Conservation (phyloP, 1,140 invertebrate genomes). For the Laupala kohalensis region DNA sequence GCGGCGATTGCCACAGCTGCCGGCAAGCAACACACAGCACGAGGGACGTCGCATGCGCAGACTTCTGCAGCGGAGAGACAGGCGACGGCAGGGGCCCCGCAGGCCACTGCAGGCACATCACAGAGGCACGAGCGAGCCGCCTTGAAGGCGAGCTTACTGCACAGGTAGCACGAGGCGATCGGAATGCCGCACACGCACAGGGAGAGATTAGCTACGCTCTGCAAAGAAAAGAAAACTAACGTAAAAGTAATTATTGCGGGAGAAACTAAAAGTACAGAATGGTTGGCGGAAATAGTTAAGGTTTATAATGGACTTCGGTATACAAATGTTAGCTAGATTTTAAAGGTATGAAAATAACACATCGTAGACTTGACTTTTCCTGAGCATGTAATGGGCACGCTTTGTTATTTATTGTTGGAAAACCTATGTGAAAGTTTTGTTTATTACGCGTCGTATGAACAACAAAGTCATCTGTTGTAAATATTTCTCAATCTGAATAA, state of each 20-base stretch:
- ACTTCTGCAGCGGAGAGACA: not conserved
- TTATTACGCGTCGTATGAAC: too few relatives aligned
- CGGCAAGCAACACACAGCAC: not conserved
- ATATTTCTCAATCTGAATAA: too few relatives aligned
- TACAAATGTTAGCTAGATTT: too few relatives aligned
- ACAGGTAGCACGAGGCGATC: not conserved
- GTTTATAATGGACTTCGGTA: too few relatives aligned
- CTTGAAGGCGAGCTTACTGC: not conserved
- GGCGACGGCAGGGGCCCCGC: not conserved
- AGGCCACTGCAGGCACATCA: not conserved
- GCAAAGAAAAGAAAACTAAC: not conserved
- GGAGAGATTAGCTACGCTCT: not conserved
- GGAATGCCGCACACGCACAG: not conserved
- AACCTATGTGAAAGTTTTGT: too few relatives aligned
- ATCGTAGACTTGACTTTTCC: too few relatives aligned
- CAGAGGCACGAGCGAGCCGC: not conserved
- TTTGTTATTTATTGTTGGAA: too few relatives aligned
- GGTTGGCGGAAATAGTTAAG: too few relatives aligned
- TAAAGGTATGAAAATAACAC: too few relatives aligned
- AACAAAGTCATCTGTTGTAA: too few relatives aligned
- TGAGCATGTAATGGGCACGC: too few relatives aligned
- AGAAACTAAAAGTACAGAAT: not conserved
- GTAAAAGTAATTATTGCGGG: too few relatives aligned
- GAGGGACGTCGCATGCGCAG: not conserved
- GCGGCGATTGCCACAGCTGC: not conserved